Percentiles rank a stretch among this genome's conserved stretches.
phyloP scores from a whole-genome alignment of 2,797 vertebrate species.

The Lacerta bilineata region DNA sequence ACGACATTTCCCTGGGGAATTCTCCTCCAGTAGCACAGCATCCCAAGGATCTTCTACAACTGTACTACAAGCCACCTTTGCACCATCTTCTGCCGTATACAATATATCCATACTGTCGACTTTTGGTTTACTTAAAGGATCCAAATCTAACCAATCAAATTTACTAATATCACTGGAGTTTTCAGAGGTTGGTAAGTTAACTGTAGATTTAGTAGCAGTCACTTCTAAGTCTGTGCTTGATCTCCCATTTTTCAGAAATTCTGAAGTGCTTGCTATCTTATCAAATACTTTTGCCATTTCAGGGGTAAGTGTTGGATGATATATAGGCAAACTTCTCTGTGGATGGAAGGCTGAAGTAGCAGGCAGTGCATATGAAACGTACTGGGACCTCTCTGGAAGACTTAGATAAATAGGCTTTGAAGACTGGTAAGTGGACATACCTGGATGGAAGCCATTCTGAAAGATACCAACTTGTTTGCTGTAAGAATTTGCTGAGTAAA shows the following conservation, averaged over 20 bases:
- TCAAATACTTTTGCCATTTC: slow-evolving; percentile 96
- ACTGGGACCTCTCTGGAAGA: slow-evolving; percentile 82
- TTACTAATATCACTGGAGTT: slow-evolving; percentile 83
- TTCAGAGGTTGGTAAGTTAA: slow-evolving; percentile 79
- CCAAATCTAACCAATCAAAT: slow-evolving; percentile 96
- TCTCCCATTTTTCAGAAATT: slow-evolving; percentile 93
- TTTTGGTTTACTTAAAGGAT: slow-evolving; percentile 92
- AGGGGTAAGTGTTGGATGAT: slow-evolving; percentile 85
- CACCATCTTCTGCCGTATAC: slow-evolving; percentile 61
- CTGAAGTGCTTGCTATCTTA: slow-evolving; percentile 96
- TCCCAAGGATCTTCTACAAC: slow-evolving; percentile 95
- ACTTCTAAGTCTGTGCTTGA: slow-evolving; percentile 84
- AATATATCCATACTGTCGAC: slow-evolving; percentile 82
- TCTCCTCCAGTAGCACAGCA: slow-evolving; percentile 91
- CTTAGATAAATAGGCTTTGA: slow-evolving; percentile 83
- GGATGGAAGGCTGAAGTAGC: slow-evolving; percentile 84
- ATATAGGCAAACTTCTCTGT: slow-evolving; percentile 76
- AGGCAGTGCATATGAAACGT: slow-evolving; percentile 88
- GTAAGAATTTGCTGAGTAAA: slow-evolving; percentile 88
- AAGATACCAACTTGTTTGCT: slow-evolving; percentile 88
- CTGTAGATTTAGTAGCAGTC: slow-evolving; percentile 79
- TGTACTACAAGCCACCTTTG: slow-evolving; percentile 64
- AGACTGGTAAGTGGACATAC: slow-evolving; percentile 80
- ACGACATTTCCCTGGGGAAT: slow-evolving; percentile 76
- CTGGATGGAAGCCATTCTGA: slow-evolving; percentile 90